Evolutionary conservation across 2,113 vertebrate species (phyloP).

Genomic region (Aptenodytes patagonicus): DNA sequence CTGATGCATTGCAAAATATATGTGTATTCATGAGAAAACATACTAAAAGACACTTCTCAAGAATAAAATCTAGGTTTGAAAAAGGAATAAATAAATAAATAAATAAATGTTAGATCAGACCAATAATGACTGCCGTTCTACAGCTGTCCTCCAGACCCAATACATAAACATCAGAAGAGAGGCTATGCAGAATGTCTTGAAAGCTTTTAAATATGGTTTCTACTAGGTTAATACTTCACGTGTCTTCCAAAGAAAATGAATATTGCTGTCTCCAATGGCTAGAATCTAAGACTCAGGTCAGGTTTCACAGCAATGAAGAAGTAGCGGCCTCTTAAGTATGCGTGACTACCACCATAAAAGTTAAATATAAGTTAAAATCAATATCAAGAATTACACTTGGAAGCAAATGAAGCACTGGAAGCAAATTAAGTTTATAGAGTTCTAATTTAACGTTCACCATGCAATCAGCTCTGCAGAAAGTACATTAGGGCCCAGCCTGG

Average conservation of each 20-base stretch:
- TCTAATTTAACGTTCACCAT: constrained; percentile 1
- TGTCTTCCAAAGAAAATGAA: not conserved
- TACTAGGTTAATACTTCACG: not conserved
- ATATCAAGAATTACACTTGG: constrained; percentile 40
- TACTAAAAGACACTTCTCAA: not conserved
- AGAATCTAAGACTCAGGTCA: not conserved
- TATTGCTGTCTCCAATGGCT: not conserved
- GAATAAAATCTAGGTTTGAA: not conserved
- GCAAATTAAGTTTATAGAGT: constrained; percentile 62
- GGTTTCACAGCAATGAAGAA: not conserved
- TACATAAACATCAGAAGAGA: not conserved
- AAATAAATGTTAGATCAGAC: not conserved
- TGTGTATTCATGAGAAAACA: not conserved
- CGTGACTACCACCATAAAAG: constrained; percentile 16
- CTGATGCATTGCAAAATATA: not conserved
- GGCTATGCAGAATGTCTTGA: not conserved
- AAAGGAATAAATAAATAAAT: not conserved
- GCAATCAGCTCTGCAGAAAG: constrained; percentile 8
- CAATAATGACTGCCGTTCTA: not conserved
- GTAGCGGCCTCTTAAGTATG: not conserved
- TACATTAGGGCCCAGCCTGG: not conserved
- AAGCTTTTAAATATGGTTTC: not conserved
- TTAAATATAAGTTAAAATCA: constrained; percentile 66
- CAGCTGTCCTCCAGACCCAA: not conserved
- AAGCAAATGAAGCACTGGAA: constrained; percentile 53